phyloP scores from a whole-genome alignment of 2,888 invertebrate species.

The Ashinkailepas kermadecensis region DNA sequence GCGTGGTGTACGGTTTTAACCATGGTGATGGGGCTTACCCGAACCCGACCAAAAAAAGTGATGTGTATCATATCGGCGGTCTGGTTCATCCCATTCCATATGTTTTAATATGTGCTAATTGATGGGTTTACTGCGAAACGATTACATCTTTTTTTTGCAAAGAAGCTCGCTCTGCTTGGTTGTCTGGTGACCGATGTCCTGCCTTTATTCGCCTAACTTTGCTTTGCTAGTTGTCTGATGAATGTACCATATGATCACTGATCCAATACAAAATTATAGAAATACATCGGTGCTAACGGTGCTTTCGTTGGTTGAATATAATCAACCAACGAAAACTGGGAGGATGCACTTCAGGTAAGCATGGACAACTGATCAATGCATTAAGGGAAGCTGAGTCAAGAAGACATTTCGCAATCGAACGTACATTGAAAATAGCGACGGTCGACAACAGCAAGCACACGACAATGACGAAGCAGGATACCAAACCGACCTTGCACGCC shows the following conservation, averaged over 20 bases:
- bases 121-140: background rate
- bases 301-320: no score
- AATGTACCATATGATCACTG: background rate
- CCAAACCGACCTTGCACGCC: no score
- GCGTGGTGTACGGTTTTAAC: background rate
- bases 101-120: background rate
- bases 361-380: no score
- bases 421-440: no score
- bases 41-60: background rate
- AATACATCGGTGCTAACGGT: background rate
- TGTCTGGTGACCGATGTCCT: background rate
- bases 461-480: no score
- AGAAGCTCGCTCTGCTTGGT: background rate
- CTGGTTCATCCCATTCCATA: slow-evolving; percentile 11
- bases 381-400: no score
- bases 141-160: background rate
- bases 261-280: background rate
- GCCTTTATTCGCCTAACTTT: background rate
- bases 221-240: background rate
- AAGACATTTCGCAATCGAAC: no score
- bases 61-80: background rate
- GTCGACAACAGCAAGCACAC: no score
- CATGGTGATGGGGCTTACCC: background rate
- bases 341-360: no score
- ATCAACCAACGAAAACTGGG: no score